These are phyloP conservation scores for Papilio gigon DNA, from an alignment of 2,888 invertebrate species.

Conservation along the genomic window DNA sequence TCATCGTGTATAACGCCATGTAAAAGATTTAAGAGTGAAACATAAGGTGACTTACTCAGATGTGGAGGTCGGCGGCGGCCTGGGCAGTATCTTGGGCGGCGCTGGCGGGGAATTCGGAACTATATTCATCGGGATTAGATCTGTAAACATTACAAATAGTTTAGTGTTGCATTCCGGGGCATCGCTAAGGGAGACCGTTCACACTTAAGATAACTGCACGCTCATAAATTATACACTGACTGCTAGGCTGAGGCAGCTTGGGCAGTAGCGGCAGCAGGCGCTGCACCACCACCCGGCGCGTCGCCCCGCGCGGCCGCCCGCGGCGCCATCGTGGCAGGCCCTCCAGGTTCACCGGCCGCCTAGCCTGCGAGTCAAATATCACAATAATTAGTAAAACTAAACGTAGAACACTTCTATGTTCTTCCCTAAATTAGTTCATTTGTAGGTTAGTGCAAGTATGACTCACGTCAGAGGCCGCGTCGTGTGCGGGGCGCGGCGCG, in stretches of 20 bases:
- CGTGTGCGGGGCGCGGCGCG: slow-evolving; percentile 60
- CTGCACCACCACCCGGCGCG: slow-evolving; percentile 87
- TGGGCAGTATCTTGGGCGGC: slow-evolving; percentile 65
- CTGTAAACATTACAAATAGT: slow-evolving; percentile 48
- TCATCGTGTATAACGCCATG: too few relatives aligned
- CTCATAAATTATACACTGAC: too few relatives aligned
- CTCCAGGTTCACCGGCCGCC: slow-evolving; percentile 54
- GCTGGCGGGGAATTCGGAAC: slow-evolving; percentile 61
- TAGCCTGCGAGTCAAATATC: too few relatives aligned
- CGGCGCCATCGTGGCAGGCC: slow-evolving; percentile 66
- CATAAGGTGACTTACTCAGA: slow-evolving; percentile 61
- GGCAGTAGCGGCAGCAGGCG: slow-evolving; percentile 87
- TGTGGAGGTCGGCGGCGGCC: slow-evolving; percentile 60
- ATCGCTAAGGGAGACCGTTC: too few relatives aligned
- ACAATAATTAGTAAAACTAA: too few relatives aligned
- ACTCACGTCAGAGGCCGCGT: slow-evolving; percentile 61
- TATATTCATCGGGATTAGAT: slow-evolving; percentile 66
- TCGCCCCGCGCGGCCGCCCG: slow-evolving; percentile 61
- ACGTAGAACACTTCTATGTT: too few relatives aligned
- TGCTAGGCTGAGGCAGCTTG: slow-evolving; percentile 70
- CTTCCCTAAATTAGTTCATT: too few relatives aligned
- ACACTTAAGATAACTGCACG: too few relatives aligned
- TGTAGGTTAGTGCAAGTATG: too few relatives aligned
- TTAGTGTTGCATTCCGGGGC: not conserved
- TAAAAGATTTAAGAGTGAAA: not conserved